Evolutionary conservation across 2,888 invertebrate species (phyloP).

Genomic region (Tinea trinotella): DNA sequence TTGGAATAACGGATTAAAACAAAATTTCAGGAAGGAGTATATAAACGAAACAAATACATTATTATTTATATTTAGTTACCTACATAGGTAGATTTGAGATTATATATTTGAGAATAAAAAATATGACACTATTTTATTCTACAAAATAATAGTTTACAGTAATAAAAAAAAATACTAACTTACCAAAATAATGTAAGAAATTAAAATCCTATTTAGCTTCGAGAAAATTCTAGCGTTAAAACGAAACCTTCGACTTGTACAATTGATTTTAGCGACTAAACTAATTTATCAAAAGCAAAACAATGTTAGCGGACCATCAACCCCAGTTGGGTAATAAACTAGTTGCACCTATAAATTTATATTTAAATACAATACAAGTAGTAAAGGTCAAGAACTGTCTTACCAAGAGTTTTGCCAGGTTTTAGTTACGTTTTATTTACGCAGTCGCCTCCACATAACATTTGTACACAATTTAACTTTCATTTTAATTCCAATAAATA

Average conservation of each 20-base stretch:
- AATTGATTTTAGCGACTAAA: neutral
- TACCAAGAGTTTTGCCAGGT: constrained; percentile 10
- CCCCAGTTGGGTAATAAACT: neutral
- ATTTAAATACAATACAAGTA: constrained; percentile 14
- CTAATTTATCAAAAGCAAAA: neutral
- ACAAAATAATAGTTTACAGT: no score
- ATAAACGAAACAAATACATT: neutral
- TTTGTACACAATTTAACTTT: neutral
- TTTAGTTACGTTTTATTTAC: neutral
- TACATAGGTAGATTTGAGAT: no score
- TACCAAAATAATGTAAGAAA: neutral
- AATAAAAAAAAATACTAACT: neutral
- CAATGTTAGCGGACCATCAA: constrained; percentile 1
- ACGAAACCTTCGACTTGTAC: no score
- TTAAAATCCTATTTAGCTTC: no score
- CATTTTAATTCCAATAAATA: neutral
- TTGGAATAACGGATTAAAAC: neutral
- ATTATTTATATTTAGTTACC: no score
- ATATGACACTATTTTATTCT: neutral
- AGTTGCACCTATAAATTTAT: constrained; percentile 1
- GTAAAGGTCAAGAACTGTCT: constrained; percentile 10
- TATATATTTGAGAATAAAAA: neutral
- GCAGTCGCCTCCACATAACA: constrained; percentile 2
- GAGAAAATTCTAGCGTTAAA: no score
- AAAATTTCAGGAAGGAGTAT: no score